A percentile compares a stretch with the other conserved stretches of the same genome.
Evolutionary conservation across 2,888 invertebrate species (phyloP).

Genomic region (Himalopsyche kuldschensis): DNA sequence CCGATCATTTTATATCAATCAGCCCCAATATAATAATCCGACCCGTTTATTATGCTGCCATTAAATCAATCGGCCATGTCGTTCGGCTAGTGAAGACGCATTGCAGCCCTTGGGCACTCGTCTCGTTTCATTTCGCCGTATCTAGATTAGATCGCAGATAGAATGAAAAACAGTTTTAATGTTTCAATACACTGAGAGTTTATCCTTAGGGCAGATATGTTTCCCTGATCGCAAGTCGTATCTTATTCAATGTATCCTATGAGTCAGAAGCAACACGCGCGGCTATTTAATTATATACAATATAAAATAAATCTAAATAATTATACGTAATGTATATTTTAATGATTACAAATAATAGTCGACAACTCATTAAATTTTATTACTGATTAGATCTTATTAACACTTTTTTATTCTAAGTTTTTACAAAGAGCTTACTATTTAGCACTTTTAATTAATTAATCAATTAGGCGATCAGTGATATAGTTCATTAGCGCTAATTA

Average conservation of each 20-base stretch:
- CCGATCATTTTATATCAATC: not conserved
- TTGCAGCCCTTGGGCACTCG: not conserved
- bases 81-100: not conserved
- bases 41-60: not conserved
- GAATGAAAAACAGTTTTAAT: not conserved
- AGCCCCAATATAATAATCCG: not conserved
- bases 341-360: not conserved
- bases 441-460: not conserved
- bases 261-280: not conserved
- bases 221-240: not conserved
- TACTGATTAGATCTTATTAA: not conserved
- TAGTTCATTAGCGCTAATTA: no score
- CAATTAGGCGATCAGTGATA: not conserved
- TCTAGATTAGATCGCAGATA: not conserved
- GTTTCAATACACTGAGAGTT: not conserved
- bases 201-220: not conserved
- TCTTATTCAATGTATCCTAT: not conserved
- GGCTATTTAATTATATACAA: not conserved
- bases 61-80: not conserved
- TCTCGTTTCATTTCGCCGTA: not conserved
- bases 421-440: not conserved
- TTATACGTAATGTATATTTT: not conserved
- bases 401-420: not conserved
- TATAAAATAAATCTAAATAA: not conserved
- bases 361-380: not conserved